Conservation (phyloP, 2,113 vertebrate species). For the Malurus alboscapulatus region DNA sequence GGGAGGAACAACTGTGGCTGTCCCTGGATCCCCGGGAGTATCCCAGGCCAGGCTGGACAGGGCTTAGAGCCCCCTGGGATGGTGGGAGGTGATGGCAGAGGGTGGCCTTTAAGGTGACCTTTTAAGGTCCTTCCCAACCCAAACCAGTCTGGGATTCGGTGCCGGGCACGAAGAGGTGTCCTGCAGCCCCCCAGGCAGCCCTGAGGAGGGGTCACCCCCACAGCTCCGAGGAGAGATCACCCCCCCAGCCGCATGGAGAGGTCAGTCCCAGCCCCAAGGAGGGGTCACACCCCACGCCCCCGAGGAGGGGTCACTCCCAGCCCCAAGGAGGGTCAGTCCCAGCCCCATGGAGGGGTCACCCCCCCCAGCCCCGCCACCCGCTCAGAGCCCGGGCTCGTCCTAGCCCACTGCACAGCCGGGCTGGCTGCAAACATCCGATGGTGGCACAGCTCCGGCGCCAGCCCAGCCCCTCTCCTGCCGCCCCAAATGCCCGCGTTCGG, state of each 20-base stretch:
- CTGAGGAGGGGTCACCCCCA: rapidly evolving
- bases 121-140: not conserved
- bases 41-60: not conserved
- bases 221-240: not conserved
- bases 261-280: not conserved
- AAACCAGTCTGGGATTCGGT: not conserved
- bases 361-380: not conserved
- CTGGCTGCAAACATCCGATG: constrained; percentile 47
- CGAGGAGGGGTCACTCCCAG: too few species aligned
- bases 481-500: constrained; percentile 3
- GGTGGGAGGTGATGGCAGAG: not conserved
- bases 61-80: not conserved
- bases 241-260: not conserved
- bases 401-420: not conserved
- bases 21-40: not conserved
- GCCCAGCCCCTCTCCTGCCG: not conserved
- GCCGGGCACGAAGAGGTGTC: not conserved
- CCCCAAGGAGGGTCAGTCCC: rapidly evolving
- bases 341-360: too few species aligned
- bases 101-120: too few species aligned
- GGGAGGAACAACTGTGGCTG: not conserved
- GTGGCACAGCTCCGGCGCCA: constrained; percentile 24
- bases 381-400: not conserved
- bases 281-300: not conserved
- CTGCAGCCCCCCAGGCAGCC: not conserved